Conservation (phyloP, 2,113 vertebrate species). For the Lethenteron camtschaticum region DNA sequence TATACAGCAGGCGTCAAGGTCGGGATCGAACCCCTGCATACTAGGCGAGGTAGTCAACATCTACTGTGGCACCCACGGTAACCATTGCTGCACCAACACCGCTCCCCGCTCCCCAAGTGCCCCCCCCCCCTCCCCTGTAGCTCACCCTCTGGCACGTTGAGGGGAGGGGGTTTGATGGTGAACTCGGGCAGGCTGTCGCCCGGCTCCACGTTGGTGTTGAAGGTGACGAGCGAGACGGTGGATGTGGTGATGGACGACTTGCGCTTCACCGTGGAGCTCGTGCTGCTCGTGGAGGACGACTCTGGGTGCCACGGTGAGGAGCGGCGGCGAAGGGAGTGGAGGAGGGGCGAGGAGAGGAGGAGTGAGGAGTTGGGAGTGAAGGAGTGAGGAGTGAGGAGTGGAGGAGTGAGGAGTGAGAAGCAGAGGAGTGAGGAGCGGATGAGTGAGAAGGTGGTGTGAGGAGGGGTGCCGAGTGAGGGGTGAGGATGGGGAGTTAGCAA, state of each 20-base stretch:
- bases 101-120: not conserved
- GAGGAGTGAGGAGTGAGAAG: not conserved
- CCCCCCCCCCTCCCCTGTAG: conserved; percentile 10
- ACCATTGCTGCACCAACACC: conserved; percentile 12
- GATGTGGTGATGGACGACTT: conserved; percentile 19
- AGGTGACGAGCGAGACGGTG: conserved; percentile 21
- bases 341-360: too few relatives aligned
- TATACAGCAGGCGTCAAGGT: not conserved
- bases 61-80: conserved; percentile 3
- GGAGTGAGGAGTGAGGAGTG: not conserved
- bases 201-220: conserved; percentile 17
- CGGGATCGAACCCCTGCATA: not conserved
- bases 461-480: too few relatives aligned
- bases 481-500: too few relatives aligned
- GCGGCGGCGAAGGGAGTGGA: not conserved
- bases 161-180: conserved; percentile 19
- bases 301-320: conserved; percentile 13
- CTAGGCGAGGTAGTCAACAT: not conserved
- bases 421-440: not conserved
- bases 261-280: conserved; percentile 14
- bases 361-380: too few relatives aligned
- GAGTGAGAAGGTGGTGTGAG: not conserved
- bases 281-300: conserved; percentile 11
- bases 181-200: conserved; percentile 27
- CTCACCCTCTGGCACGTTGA: conserved; percentile 17